Percentiles rank a stretch among this genome's conserved stretches.
Evolutionary conservation across 2,113 vertebrate genomes (phyloP).

Genomic region (Collichthys lucidus): DNA sequence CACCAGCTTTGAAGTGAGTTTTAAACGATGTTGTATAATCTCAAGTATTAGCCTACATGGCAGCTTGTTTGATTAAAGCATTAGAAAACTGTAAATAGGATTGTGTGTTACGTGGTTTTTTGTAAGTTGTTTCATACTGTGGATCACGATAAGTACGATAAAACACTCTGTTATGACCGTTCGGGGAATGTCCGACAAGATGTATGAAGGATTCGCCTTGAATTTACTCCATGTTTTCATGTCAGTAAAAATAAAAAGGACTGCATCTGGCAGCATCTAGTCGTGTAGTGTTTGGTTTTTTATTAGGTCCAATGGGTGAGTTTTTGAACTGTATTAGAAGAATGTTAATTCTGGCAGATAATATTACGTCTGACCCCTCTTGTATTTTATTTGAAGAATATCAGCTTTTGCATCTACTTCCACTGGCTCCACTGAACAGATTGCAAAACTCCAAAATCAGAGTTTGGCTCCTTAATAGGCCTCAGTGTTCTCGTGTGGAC

Average conservation of each 20-base stretch:
- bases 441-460: no score
- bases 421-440: neutral
- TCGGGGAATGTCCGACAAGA: neutral
- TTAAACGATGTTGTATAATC: constrained; percentile 13
- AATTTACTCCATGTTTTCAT: constrained; percentile 5
- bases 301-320: neutral
- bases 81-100: constrained; percentile 42
- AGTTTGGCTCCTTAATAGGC: no score
- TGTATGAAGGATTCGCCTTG: constrained; percentile 5
- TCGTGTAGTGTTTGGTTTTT: neutral
- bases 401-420: neutral
- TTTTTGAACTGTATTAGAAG: no score
- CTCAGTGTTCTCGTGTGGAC: no score
- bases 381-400: neutral
- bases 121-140: constrained; percentile 18
- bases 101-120: neutral
- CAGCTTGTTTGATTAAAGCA: constrained; percentile 11
- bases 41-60: neutral
- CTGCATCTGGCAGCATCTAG: neutral
- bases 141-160: neutral
- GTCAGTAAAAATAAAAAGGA: constrained; percentile 36
- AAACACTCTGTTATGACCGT: neutral
- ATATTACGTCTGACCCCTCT: neutral
- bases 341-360: neutral
- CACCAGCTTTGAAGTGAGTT: neutral